These are phyloP conservation scores for Caenorhabditis briggsae DNA, from an alignment of 1,140 invertebrate species.

Conservation along the genomic window DNA sequence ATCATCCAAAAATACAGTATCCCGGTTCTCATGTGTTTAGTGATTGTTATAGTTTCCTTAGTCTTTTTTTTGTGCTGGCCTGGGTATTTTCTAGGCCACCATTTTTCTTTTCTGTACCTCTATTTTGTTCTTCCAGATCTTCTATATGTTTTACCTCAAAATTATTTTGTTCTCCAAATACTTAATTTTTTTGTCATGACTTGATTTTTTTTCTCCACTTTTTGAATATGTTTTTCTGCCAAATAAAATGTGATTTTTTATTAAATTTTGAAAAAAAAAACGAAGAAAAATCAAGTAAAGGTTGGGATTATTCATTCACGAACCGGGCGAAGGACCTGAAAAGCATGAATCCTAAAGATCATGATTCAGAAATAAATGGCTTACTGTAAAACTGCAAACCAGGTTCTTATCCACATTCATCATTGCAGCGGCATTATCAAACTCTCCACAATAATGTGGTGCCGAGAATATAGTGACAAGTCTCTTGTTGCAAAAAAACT, in stretches of 20 bases:
- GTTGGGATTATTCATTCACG: background rate
- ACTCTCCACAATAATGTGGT: slow-evolving; percentile 69
- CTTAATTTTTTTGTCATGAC: background rate
- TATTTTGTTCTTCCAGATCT: too few species aligned
- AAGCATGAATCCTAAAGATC: background rate
- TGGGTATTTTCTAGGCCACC: background rate
- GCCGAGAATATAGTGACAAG: slow-evolving; percentile 69
- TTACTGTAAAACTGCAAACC: slow-evolving; percentile 80
- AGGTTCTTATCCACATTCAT: slow-evolving; percentile 82
- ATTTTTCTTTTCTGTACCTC: background rate
- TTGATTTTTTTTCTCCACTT: background rate
- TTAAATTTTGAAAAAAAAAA: slow-evolving; percentile 20
- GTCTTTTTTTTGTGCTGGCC: background rate
- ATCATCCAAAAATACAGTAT: background rate
- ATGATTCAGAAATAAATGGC: background rate
- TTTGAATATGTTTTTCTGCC: background rate
- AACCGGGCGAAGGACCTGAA: background rate
- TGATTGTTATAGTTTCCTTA: background rate
- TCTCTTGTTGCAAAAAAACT: slow-evolving; percentile 79
- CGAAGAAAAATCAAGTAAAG: background rate
- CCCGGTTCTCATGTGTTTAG: background rate
- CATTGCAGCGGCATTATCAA: slow-evolving; percentile 70
- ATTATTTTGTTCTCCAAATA: background rate
- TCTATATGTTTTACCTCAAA: too few species aligned
- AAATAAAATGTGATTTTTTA: too few species aligned